phyloP scores from a whole-genome alignment of 2,113 vertebrate genomes.

The Eupsittula cactorum region DNA sequence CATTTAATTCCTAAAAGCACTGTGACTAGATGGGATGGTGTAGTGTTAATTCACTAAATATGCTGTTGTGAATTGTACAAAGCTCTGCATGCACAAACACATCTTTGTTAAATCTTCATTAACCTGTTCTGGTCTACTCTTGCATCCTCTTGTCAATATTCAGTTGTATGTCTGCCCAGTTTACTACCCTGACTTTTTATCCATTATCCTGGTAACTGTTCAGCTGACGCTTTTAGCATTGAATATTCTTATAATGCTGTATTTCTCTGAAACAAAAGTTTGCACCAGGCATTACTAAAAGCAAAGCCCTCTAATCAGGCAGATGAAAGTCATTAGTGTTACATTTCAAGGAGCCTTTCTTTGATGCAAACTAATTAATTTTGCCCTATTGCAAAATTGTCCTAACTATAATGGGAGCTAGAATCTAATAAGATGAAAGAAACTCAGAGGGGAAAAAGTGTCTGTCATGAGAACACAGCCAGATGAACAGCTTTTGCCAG shows the following conservation, averaged over 20 bases:
- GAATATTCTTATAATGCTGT: not conserved
- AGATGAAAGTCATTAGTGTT: constrained; percentile 54
- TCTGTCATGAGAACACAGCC: not conserved
- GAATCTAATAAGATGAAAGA: constrained; percentile 58
- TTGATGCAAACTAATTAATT: constrained; percentile 64
- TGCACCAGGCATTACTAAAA: constrained; percentile 8
- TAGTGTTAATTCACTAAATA: not conserved
- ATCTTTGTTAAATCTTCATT: not conserved
- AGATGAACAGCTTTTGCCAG: constrained; percentile 6
- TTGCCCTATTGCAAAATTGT: constrained; percentile 26
- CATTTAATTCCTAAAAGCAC: not conserved
- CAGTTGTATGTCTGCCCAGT: not conserved
- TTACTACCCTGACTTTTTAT: not conserved
- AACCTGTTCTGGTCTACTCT: not conserved
- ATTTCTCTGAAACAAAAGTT: constrained; percentile 28
- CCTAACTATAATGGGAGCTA: constrained; percentile 35
- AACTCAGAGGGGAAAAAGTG: not conserved
- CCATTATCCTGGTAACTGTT: not conserved
- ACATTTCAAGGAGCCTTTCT: constrained; percentile 22
- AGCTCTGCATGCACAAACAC: not conserved
- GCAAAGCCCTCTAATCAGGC: constrained; percentile 35
- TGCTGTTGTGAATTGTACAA: not conserved
- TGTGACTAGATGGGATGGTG: not conserved
- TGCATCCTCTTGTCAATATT: not conserved
- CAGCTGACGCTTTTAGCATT: constrained; percentile 8